Base-by-base conservation (phyloP, 2,888 invertebrate genomes). In the Calameuta idolon region DNA sequence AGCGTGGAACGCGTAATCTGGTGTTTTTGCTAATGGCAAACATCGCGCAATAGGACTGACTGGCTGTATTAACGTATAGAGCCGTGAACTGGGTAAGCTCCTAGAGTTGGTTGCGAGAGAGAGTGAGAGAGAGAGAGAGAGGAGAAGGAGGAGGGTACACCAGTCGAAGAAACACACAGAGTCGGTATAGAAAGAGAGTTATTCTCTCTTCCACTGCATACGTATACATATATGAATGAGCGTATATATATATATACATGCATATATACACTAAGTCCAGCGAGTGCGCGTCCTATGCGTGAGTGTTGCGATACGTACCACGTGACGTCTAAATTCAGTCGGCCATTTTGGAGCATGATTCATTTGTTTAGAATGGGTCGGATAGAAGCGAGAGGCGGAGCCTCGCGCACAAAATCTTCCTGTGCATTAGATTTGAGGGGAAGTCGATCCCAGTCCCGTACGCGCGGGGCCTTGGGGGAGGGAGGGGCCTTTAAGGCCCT, bases 301-400 rank as follows among this genome's bases (percentile, higher is more conserved):
- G 83, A 84, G 87, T 84, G 83, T 85, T 86, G 84, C 88, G 86
- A 84, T 83, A 40, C 40, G 15, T 40, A 85, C 89, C 90, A 90
- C 89, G 91, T 91, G 90, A 91, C 90, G 89, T 91, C 91, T 91
- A 91, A 91, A 91, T 90, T 91, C 90, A 87, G 90, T 86, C 91
- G 89, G 91, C 91, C 91, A 91, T 91, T 91, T 91, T 91, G 89
- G 89, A 89, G 89, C 86, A 90, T 91, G 91, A 91, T 90, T 91
- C 91, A 90, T 91, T 91, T 91, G 91, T 91, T 91, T 91, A 91
- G 91, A 91, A 91, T 89, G 90, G 90, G 87, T 88, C 89, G 89
- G 88, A 88, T 90, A 89, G 89, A 88, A 85, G 80, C 78, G 84
- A 89, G 87, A 90, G 91, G 91, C 91, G 91, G 91, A 91, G 91